Conservation (phyloP, 2,888 invertebrate species). For the Drosophila mettleri region DNA sequence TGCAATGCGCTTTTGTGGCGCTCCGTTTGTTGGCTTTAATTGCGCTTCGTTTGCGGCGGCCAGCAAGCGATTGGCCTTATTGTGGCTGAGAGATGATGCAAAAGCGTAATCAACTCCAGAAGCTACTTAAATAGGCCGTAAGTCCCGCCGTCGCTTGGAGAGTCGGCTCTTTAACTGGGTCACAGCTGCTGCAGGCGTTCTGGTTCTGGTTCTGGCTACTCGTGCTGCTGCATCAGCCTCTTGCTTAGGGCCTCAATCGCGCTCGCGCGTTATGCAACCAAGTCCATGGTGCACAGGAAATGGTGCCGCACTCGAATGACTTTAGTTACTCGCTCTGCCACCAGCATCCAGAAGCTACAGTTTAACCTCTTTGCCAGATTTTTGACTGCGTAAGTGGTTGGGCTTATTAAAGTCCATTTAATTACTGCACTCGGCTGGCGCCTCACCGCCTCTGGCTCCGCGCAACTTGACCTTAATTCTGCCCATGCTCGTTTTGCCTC, state of each 20-base stretch:
- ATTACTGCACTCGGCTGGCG: slow-evolving; percentile 55
- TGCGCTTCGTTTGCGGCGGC: slow-evolving; percentile 48
- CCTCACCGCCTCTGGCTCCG: slow-evolving; percentile 39
- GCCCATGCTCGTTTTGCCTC: slow-evolving; percentile 3
- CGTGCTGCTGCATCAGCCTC: slow-evolving; percentile 18
- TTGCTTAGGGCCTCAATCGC: slow-evolving; percentile 30
- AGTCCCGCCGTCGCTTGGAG: slow-evolving; percentile 16
- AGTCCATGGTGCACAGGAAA: slow-evolving; percentile 18
- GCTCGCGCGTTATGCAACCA: slow-evolving; percentile 38
- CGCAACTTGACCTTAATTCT: slow-evolving; percentile 72
- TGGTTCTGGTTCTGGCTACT: slow-evolving; percentile 6
- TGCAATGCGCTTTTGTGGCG: slow-evolving; percentile 40
- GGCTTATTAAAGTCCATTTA: slow-evolving; percentile 76
- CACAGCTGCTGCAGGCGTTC: slow-evolving; percentile 52
- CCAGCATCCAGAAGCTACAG: slow-evolving; percentile 30
- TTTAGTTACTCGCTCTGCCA: slow-evolving; percentile 2
- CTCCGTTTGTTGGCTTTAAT: slow-evolving; percentile 70
- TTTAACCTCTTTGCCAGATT: slow-evolving; percentile 72
- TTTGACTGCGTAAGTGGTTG: slow-evolving; percentile 72
- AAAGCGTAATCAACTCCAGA: slow-evolving; percentile 59
- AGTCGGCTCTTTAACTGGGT: slow-evolving; percentile 59
- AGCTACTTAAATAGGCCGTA: slow-evolving; percentile 38
- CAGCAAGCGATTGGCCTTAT: slow-evolving; percentile 66
- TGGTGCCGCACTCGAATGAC: slow-evolving; percentile 16
- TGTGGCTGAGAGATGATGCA: slow-evolving; percentile 53